phyloP scores from a whole-genome alignment of 1,140 invertebrate genomes.

The Zaprionus inermis region DNA sequence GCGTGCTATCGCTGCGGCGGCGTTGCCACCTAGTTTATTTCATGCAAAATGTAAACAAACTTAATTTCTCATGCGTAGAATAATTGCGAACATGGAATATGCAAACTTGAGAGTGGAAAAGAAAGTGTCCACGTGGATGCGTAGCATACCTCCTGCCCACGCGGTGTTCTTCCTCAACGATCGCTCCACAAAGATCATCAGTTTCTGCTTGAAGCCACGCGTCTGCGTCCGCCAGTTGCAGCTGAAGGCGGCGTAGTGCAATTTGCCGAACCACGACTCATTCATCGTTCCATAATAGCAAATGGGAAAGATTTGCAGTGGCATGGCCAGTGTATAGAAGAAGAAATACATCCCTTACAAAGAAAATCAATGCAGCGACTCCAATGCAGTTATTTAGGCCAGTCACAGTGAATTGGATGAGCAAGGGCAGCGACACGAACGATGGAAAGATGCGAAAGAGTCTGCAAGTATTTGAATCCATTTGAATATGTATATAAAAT shows the following conservation, averaged over 20 bases:
- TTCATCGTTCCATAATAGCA: conserved; percentile 74
- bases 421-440: conserved; percentile 71
- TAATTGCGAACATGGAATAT: too few species aligned
- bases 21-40: background rate
- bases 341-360: conserved; percentile 50
- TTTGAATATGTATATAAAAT: too few species aligned
- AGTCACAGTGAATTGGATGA: conserved; percentile 65
- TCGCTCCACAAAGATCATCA: conserved; percentile 71
- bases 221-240: conserved; percentile 66
- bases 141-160: conserved; percentile 68
- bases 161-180: conserved; percentile 56
- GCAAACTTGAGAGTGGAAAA: background rate
- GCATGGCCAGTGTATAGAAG: conserved; percentile 58
- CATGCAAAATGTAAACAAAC: background rate
- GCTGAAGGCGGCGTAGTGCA: conserved; percentile 67
- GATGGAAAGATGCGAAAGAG: too few species aligned
- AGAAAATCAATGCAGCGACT: conserved; percentile 55
- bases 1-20: background rate
- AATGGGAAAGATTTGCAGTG: conserved; percentile 65
- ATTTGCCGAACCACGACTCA: conserved; percentile 54
- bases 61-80: too few species aligned
- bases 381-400: conserved; percentile 65
- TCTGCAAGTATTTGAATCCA: conserved; percentile 29
- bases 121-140: conserved; percentile 35
- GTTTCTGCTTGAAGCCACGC: conserved; percentile 61